Percentiles rank a stretch among this genome's conserved stretches.
Conservation (phyloP, 2,888 invertebrate genomes). For the Eledone cirrhosa region DNA sequence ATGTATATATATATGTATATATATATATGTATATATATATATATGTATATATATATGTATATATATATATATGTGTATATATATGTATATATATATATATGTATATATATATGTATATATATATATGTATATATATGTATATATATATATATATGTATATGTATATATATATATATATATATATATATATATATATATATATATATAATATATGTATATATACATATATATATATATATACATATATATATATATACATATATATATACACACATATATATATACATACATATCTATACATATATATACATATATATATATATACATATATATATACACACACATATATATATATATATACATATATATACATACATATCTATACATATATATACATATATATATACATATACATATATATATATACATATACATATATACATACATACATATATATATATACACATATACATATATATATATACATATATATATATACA, state of each 20-base stretch:
- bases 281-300: neutral
- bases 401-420: neutral
- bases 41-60: too few relatives aligned
- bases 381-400: neutral
- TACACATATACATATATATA: neutral
- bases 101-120: too few relatives aligned
- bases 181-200: neutral
- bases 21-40: too few relatives aligned
- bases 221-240: neutral
- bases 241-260: neutral
- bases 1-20: too few relatives aligned
- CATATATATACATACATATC: neutral
- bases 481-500: neutral
- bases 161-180: too few relatives aligned
- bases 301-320: neutral
- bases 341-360: neutral
- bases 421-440: neutral
- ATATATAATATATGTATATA: too few relatives aligned
- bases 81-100: too few relatives aligned
- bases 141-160: too few relatives aligned
- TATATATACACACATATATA: neutral
- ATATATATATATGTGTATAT: too few relatives aligned
- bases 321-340: too few relatives aligned
- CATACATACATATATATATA: neutral
- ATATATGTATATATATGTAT: too few relatives aligned